Base-by-base conservation (phyloP, 2,888 invertebrate species). In the Campoplex nolae region DNA sequence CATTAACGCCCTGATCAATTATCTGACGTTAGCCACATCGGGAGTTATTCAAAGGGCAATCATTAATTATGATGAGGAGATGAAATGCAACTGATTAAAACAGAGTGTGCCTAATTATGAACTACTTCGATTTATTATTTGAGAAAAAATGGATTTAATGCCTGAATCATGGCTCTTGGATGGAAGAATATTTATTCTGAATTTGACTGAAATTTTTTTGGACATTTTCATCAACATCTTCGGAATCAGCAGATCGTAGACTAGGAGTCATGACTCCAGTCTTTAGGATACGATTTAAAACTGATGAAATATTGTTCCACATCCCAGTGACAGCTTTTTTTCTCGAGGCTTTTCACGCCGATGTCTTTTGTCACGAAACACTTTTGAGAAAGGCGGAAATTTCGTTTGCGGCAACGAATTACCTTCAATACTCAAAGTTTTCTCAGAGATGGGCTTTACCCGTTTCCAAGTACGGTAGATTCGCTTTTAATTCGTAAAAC, bases 401-500 rank as follows among this genome's bases (percentile, higher is more conserved):
- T 78, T 54, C 13, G n/a, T 73, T 79, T 77, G 77, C 51, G 42
- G 45, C n/a, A 38, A 32, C 62, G 65, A 58, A 51, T 32, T 58
- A 56, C 71, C n/a, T 81, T 80, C 80, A 68, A 80, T 85, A 76
- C 48, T 32, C 70, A 71, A 85, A 82, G 77, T 82, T 82, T 35
- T 73, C 35, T 58, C 42, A n/a, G 75, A 45, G 65, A 38, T 71
- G 65, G 48, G 65, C 58, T 58, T 70, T 62, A 32, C 56, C 23
- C 48, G 51, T 54, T 71, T 42, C 38, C 23, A 51, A 73, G 73
- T 28, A 42, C 51, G 48, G 23, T 35, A 76, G 73, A 76, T 68
- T 83, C 83, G 76, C 82, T 75, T 85, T 85, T 85, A 85, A 85
- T 85, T 85, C 78, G 74, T 56, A 68, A 85, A 85, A 85, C 82